A percentile compares a stretch with the other conserved stretches of the same genome.
Evolutionary conservation across 1,140 invertebrate species (phyloP).

Genomic region (Rhopalosiphum padi): DNA sequence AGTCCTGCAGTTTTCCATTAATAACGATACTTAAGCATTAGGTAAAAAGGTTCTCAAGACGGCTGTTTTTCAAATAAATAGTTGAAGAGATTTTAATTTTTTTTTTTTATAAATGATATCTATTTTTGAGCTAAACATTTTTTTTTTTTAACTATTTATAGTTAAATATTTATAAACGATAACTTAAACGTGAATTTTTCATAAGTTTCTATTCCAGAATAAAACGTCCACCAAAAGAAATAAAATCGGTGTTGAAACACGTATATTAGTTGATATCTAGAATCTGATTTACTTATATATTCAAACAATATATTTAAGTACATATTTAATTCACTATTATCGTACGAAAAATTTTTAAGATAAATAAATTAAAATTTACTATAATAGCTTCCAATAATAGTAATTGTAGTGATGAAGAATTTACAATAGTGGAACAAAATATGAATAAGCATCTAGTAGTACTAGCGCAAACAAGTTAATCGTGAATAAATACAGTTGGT

Average conservation of each 20-base stretch:
- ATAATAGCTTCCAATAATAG: too few relatives aligned
- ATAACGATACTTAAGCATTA: neutral
- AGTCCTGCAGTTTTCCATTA: neutral
- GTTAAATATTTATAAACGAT: neutral
- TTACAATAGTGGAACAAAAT: too few relatives aligned
- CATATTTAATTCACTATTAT: too few relatives aligned
- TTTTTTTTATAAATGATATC: neutral
- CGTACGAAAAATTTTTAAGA: too few relatives aligned
- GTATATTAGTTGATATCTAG: neutral
- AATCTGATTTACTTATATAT: too few relatives aligned
- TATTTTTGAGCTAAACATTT: neutral
- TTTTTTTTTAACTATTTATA: neutral
- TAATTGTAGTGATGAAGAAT: too few relatives aligned
- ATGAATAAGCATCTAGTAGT: too few relatives aligned
- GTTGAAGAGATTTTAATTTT: neutral
- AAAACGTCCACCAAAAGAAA: neutral
- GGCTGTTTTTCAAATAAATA: neutral
- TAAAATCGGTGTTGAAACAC: neutral
- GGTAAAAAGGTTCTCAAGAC: neutral
- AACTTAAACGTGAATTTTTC: neutral
- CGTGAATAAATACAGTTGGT: too few relatives aligned
- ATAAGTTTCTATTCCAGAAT: neutral
- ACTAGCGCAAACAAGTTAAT: too few relatives aligned
- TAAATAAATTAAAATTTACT: too few relatives aligned
- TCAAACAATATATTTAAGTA: too few relatives aligned